Evolutionary conservation across 2,797 vertebrate genomes (phyloP), one percentile per base, ranked within the genome.

Genomic region (Hafferia zeledoni): DNA sequence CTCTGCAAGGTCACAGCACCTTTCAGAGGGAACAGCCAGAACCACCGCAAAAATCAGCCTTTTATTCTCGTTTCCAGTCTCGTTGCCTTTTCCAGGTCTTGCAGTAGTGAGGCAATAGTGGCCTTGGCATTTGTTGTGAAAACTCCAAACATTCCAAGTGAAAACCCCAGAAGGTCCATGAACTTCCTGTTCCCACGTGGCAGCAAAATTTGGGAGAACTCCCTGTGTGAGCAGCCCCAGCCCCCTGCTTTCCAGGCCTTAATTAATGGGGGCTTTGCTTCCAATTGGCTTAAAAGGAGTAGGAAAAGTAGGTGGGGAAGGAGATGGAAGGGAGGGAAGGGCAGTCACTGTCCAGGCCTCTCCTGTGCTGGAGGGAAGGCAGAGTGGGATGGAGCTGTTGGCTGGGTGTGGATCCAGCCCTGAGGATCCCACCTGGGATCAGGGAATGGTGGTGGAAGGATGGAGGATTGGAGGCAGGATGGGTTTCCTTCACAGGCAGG

Each of bases 11-110:
- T 35, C 39, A 9, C 3, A 0, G 1, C 12, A 2, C 61, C 4
- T 0, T 5, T 4, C 8, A 3, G 15, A 24, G 44, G 27, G 3
- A 10, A 47, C 37, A 33, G 17, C 18, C 0, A 0, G 23, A 41
- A 33, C 31, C 47, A 1, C 5, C 80, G 49, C 55, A 39, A 37
- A 90, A 81, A 16, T 7, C 61, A 65, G 30, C 35, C 63, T 69
- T 78, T 83, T 31, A 1, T n/a, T 37, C 37, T 74, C 3, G 5
- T 67, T 79, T n/a, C 55, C 55, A 4, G 11, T n/a, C 37, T 52
- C 7, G 0, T 27, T 35, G n/a, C 41, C 14, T 79, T 77, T 60
- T 18, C 47, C 4, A 4, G 28, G 8, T 31, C 33, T 22, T 9
- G 63, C 39, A 23, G 5, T 31, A 20, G 5, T 23, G 28, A 41